Percentiles rank a stretch among this genome's conserved stretches.
Evolutionary conservation across 1,140 invertebrate species (phyloP).

Genomic region (Bombus huntii): DNA sequence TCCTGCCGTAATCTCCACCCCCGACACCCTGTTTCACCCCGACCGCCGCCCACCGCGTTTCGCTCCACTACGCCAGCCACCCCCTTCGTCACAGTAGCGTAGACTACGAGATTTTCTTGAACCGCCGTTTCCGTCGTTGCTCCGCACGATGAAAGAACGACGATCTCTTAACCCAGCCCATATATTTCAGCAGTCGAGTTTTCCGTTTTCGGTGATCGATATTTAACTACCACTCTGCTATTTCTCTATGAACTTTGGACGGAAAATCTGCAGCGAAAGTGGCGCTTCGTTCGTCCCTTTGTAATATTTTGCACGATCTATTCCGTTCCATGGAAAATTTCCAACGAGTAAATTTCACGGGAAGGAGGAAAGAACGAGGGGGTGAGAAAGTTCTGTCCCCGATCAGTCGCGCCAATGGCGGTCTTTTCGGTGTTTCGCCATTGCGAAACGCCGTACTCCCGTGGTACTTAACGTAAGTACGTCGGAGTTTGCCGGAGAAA

Average conservation of each 20-base stretch:
- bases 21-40: conserved; percentile 61
- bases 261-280: background rate
- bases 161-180: background rate
- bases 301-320: background rate
- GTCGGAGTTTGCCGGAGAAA: conserved; percentile 69
- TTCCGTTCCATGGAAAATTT: background rate
- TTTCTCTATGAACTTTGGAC: no score
- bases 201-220: background rate
- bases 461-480: conserved; percentile 77
- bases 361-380: background rate
- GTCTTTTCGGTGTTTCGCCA: conserved; percentile 40
- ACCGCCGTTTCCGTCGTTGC: background rate
- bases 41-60: conserved; percentile 43
- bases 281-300: no score
- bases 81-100: conserved; percentile 43
- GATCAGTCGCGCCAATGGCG: conserved; percentile 37
- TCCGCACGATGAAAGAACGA: background rate
- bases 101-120: conserved; percentile 46
- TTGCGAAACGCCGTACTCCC: conserved; percentile 35
- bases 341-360: background rate
- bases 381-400: background rate
- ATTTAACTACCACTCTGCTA: background rate
- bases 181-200: background rate
- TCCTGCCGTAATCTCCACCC: conserved; percentile 76
- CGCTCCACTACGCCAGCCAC: conserved; percentile 52